Evolutionary conservation across 2,888 invertebrate genomes (phyloP).

Genomic region (Polietes domitor): DNA sequence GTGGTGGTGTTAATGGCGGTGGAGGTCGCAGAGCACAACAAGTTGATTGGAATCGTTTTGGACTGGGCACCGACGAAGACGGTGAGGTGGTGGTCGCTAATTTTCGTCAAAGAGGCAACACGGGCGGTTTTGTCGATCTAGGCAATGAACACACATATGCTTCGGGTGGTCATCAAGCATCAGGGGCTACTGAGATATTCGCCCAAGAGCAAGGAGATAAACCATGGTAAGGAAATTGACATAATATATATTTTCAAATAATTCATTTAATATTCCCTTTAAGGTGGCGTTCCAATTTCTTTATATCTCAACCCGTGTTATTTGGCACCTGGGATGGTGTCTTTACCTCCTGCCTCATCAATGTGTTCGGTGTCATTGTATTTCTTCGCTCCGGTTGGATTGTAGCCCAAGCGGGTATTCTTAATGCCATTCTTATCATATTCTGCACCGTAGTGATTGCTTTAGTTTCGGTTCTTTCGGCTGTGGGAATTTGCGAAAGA

Average conservation of each 20-base stretch:
- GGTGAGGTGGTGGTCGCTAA: slow-evolving; percentile 79
- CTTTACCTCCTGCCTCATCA: slow-evolving; percentile 97
- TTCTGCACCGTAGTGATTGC: slow-evolving; percentile 94
- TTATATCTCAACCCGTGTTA: slow-evolving; percentile 96
- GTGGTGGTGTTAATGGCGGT: slow-evolving; percentile 37
- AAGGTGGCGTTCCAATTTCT: slow-evolving; percentile 99
- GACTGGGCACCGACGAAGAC: slow-evolving; percentile 78
- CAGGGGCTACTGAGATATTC: slow-evolving; percentile 94
- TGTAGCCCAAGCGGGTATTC: slow-evolving; percentile 93
- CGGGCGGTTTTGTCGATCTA: slow-evolving; percentile 89
- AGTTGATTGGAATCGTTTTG: slow-evolving; percentile 73
- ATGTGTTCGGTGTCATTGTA: slow-evolving; percentile 99
- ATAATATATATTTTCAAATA: not conserved
- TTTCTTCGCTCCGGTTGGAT: slow-evolving; percentile 99
- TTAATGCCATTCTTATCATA: slow-evolving; percentile 90
- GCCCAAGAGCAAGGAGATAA: slow-evolving; percentile 91
- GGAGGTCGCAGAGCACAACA: slow-evolving; percentile 57
- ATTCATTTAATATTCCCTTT: slow-evolving; percentile 43
- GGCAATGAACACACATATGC: slow-evolving; percentile 89
- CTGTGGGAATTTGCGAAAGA: slow-evolving; percentile 97
- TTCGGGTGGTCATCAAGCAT: slow-evolving; percentile 91
- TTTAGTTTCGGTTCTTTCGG: slow-evolving; percentile 94
- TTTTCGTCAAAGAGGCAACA: slow-evolving; percentile 83
- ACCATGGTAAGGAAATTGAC: slow-evolving; percentile 77
- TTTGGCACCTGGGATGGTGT: slow-evolving; percentile 99